Evolutionary conservation across 1,140 invertebrate genomes (phyloP), one percentile per base, ranked within the genome.

Genomic region (Heterodera schachtii): DNA sequence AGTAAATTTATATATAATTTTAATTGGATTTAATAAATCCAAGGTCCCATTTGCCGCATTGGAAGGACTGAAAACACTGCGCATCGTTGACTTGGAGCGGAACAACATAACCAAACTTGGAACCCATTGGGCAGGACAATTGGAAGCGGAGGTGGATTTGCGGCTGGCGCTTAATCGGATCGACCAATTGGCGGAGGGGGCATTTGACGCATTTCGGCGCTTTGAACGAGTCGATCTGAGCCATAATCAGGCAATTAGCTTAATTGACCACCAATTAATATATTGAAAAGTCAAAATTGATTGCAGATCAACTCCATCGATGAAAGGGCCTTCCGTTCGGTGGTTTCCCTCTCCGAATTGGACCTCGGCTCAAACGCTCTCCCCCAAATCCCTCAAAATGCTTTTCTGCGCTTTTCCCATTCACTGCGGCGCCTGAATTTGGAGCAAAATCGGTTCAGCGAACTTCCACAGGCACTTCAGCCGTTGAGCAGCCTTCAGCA

Each of bases 1-100:
- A 5, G 13, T 43, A 43, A 31, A 3, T 70, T 31, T 82, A 52
- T 60, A 44, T 31, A 21, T 64, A 31, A 31, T 11, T 75, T 64
- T 81, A 46, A 43, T 78, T 19, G 31, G 13, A 4, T 60, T 19
- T 16, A 16, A 69, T 78, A 6, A 69, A 57, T 82, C 57, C 73
- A n/a, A 85, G 83, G 82, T 86, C 16, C 86, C 85, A 11, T 86
- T 86, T 64, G 57, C 16, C 43, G 82, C 84, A 31, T 21, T 87
- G 16, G 21, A 60, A 21, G 79, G 77, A 5, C 69, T 86, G 16
- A 80, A 52, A 19, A 16, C 73, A 3, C 78, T 86, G 43, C 46
- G 77, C 7, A 83, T 60, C 64, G 43, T 86, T 44, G 82, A 86
- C 79, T 78, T 86, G 31, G 79, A 86, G 49, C 66, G 82, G 19